phyloP scores from a whole-genome alignment of 2,113 vertebrate species.

The Tragelaphus strepsiceros region DNA sequence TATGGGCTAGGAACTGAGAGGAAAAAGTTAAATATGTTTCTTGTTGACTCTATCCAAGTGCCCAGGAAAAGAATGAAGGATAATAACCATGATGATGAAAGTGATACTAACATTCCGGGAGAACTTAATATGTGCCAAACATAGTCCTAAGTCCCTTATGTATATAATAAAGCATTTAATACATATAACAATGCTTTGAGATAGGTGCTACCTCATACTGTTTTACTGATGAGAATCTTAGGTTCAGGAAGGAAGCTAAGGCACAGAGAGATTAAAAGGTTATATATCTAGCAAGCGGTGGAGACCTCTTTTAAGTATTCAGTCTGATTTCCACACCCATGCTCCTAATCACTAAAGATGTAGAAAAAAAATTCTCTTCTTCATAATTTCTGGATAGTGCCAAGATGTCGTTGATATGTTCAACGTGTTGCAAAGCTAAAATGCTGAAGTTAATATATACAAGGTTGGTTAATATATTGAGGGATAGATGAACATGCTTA shows the following conservation, averaged over 20 bases:
- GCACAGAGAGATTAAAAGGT: neutral
- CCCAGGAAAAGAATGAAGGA: neutral
- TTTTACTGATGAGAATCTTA: neutral
- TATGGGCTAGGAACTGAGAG: neutral
- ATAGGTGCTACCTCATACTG: neutral
- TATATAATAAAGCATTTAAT: neutral
- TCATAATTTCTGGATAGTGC: neutral
- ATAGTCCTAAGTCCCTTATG: neutral
- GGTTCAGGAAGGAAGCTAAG: neutral
- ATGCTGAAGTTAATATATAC: slow-evolving; percentile 33
- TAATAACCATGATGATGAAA: neutral
- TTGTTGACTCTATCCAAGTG: neutral
- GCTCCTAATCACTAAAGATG: neutral
- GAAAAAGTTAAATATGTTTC: neutral
- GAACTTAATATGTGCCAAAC: neutral
- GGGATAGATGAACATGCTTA: neutral
- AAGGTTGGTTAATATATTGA: neutral
- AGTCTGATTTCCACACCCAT: neutral
- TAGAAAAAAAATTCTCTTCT: neutral
- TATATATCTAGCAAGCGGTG: neutral
- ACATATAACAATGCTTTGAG: neutral
- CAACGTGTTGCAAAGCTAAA: neutral
- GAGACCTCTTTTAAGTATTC: neutral
- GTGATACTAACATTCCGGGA: neutral
- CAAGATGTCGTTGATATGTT: neutral